phyloP scores from a whole-genome alignment of 2,797 vertebrate genomes.

The Poecilia picta region DNA sequence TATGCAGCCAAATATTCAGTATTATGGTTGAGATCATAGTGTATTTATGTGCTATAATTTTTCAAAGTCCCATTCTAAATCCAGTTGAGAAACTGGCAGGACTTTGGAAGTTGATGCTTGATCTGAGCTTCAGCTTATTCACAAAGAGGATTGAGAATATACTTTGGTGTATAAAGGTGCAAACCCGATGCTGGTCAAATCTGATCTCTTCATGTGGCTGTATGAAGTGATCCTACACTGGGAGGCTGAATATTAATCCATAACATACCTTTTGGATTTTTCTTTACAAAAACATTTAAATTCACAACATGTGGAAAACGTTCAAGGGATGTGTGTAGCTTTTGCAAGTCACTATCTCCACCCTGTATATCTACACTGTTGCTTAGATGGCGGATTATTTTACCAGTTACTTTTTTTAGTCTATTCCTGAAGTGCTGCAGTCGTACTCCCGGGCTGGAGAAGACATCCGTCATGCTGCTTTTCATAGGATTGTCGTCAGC shows the following conservation, averaged over 20 bases:
- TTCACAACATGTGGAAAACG: background rate
- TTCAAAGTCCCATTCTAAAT: background rate
- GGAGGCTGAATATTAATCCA: background rate
- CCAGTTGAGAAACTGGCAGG: background rate
- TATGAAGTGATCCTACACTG: background rate
- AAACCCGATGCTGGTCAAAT: background rate
- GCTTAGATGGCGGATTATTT: background rate
- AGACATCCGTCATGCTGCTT: constrained; percentile 87
- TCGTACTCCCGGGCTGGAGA: constrained; percentile 89
- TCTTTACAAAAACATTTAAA: background rate
- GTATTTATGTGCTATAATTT: background rate
- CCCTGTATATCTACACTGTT: background rate
- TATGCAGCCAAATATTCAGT: background rate
- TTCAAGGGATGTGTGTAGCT: background rate
- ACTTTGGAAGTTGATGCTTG: background rate
- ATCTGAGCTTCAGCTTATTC: background rate
- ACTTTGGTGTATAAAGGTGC: background rate
- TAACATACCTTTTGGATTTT: constrained; percentile 4
- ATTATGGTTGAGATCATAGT: background rate
- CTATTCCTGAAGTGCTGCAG: constrained; percentile 82
- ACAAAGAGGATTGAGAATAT: background rate
- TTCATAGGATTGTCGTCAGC: constrained; percentile 90
- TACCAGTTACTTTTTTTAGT: constrained; percentile 66
- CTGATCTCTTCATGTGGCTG: background rate
- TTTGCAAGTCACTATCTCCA: background rate